Conservation (phyloP, 2,888 invertebrate genomes). For the Phyllotreta striolata region DNA sequence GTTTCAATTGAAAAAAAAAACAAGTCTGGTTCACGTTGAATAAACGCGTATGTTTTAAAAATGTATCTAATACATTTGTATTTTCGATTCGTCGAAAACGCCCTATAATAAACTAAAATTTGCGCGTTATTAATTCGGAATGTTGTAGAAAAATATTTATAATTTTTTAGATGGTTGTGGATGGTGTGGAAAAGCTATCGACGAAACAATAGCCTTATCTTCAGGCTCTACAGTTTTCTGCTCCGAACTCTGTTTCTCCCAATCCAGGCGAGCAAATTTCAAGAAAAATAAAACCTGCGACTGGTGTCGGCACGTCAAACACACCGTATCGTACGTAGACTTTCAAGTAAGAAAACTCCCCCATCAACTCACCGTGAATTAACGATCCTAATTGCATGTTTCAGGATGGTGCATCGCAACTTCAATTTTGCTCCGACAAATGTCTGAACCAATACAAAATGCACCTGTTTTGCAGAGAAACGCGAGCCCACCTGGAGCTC, state of each 20-base stretch:
- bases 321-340: constrained; percentile 88
- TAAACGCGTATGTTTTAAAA: no score
- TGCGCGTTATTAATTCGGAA: neutral
- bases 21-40: neutral
- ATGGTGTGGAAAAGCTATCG: constrained; percentile 77
- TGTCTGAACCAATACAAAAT: constrained; percentile 96
- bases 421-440: constrained; percentile 92
- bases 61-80: neutral
- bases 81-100: neutral
- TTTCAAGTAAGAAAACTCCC: constrained; percentile 65
- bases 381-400: constrained; percentile 32
- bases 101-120: neutral
- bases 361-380: constrained; percentile 16
- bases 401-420: constrained; percentile 87
- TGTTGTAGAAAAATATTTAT: no score
- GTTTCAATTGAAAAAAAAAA: constrained; percentile 1
- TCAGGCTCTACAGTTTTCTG: constrained; percentile 70
- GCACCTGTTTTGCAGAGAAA: constrained; percentile 95
- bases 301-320: constrained; percentile 91
- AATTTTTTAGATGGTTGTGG: constrained; percentile 70
- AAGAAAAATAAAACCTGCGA: constrained; percentile 92
- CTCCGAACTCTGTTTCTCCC: constrained; percentile 90
- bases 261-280: constrained; percentile 87
- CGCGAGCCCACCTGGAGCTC: constrained; percentile 89
- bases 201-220: constrained; percentile 63